Evolutionary conservation across 2,113 vertebrate species (phyloP).

Genomic region (Paratilapia polleni): DNA sequence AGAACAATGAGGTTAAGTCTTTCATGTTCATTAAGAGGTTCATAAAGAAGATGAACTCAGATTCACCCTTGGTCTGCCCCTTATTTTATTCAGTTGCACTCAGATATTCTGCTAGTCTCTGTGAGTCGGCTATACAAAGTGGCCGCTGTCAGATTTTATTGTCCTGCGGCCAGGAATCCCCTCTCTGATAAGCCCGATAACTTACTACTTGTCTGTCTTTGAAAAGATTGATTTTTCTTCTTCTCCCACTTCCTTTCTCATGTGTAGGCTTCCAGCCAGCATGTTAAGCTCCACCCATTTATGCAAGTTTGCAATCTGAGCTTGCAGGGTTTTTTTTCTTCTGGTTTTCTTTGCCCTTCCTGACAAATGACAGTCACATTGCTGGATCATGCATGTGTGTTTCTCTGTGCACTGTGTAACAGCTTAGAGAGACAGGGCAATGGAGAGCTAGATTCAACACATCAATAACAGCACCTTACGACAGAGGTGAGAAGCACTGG

Average conservation of each 20-base stretch:
- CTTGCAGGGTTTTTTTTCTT: slow-evolving; percentile 77
- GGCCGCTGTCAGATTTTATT: slow-evolving; percentile 56
- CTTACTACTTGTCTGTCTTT: slow-evolving; percentile 79
- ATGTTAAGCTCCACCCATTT: slow-evolving; percentile 87
- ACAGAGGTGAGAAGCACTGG: slow-evolving; percentile 85
- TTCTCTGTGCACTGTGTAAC: slow-evolving; percentile 11
- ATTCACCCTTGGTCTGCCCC: slow-evolving; percentile 42
- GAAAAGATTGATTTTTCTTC: slow-evolving; percentile 79
- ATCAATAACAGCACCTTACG: slow-evolving; percentile 83
- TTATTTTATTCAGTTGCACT: slow-evolving; percentile 21
- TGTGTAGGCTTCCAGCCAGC: slow-evolving; percentile 76
- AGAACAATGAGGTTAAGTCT: slow-evolving; percentile 14
- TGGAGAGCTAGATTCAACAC: slow-evolving; percentile 80
- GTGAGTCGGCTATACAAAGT: slow-evolving; percentile 82
- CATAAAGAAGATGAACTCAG: slow-evolving; percentile 41
- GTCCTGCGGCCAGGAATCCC: slow-evolving; percentile 59
- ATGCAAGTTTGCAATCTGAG: slow-evolving; percentile 95
- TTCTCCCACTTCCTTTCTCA: slow-evolving; percentile 47
- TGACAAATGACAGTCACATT: slow-evolving; percentile 44
- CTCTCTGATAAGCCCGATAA: slow-evolving; percentile 65
- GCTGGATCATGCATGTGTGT: slow-evolving; percentile 33
- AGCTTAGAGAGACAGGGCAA: slow-evolving; percentile 71
- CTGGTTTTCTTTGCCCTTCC: slow-evolving; percentile 42
- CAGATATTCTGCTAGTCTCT: slow-evolving; percentile 23
- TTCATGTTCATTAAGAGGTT: slow-evolving; percentile 8